Conservation (phyloP, 2,113 vertebrate genomes). For the Xiphophorus maculatus region DNA sequence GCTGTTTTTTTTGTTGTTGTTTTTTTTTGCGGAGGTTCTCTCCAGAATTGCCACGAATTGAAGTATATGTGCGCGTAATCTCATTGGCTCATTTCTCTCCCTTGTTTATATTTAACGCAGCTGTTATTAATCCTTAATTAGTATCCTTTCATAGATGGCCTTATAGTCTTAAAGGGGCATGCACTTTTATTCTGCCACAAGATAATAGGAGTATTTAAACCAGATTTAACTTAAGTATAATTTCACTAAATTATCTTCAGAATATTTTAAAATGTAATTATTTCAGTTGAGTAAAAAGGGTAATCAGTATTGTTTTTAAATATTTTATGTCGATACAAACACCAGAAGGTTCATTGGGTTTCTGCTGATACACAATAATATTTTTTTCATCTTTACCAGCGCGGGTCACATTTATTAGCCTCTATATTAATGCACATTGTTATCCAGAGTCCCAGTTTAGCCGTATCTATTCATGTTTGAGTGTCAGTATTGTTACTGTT, state of each 20-base stretch:
- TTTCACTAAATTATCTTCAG: too few species aligned
- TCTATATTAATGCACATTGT: not conserved
- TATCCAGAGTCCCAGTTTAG: not conserved
- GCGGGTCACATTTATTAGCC: too few species aligned
- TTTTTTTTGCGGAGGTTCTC: too few species aligned
- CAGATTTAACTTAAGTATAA: too few species aligned
- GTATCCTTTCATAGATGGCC: not conserved
- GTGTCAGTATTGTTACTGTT: not conserved
- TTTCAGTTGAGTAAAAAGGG: not conserved
- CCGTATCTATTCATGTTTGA: not conserved
- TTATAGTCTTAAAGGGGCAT: not conserved
- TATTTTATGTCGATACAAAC: not conserved
- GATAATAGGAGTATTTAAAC: too few species aligned
- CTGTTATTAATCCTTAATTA: not conserved
- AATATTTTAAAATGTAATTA: too few species aligned
- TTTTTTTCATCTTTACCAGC: too few species aligned
- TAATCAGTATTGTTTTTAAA: not conserved
- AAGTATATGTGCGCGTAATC: not conserved
- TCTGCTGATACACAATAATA: too few species aligned
- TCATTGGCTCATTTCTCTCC: not conserved
- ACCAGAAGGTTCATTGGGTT: too few species aligned
- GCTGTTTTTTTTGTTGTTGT: too few species aligned
- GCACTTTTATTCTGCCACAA: not conserved
- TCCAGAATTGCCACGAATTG: not conserved
- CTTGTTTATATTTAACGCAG: not conserved